phyloP scores from a whole-genome alignment of 2,888 invertebrate species.

The Drosophila setosimentum region DNA sequence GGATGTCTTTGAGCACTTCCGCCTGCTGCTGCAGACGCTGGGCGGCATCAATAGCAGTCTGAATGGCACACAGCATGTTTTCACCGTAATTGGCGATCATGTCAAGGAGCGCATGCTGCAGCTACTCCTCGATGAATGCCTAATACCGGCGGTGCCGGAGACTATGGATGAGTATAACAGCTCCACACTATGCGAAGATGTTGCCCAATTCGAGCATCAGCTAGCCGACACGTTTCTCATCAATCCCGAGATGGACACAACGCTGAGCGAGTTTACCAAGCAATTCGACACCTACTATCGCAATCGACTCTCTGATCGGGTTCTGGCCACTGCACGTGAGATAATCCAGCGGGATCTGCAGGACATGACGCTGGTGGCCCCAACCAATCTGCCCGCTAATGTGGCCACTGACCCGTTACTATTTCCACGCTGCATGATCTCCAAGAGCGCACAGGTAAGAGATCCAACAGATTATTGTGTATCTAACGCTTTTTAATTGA shows the following conservation, averaged over 20 bases:
- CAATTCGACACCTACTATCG: constrained; percentile 92
- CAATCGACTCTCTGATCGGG: constrained; percentile 90
- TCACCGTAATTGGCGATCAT: constrained; percentile 86
- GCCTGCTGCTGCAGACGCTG: constrained; percentile 76
- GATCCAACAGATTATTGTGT: neutral
- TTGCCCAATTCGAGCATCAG: constrained; percentile 88
- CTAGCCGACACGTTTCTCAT: constrained; percentile 87
- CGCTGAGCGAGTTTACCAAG: constrained; percentile 89
- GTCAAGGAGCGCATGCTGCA: constrained; percentile 88
- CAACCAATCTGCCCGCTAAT: constrained; percentile 82
- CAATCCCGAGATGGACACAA: constrained; percentile 86
- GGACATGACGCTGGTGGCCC: constrained; percentile 88
- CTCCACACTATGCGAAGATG: constrained; percentile 88
- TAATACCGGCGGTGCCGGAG: constrained; percentile 91
- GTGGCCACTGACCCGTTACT: constrained; percentile 78
- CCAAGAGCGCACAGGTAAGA: constrained; percentile 85
- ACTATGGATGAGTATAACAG: constrained; percentile 89
- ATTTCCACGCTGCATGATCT: constrained; percentile 85
- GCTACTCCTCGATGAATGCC: constrained; percentile 90
- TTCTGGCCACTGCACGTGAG: constrained; percentile 88
- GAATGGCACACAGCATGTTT: constrained; percentile 76
- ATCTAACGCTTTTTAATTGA: neutral
- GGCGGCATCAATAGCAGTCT: constrained; percentile 81
- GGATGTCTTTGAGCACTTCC: constrained; percentile 81
- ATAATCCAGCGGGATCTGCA: constrained; percentile 94